Evolutionary conservation across 1,140 invertebrate genomes (phyloP).

Genomic region (Zaprionus taronus): DNA sequence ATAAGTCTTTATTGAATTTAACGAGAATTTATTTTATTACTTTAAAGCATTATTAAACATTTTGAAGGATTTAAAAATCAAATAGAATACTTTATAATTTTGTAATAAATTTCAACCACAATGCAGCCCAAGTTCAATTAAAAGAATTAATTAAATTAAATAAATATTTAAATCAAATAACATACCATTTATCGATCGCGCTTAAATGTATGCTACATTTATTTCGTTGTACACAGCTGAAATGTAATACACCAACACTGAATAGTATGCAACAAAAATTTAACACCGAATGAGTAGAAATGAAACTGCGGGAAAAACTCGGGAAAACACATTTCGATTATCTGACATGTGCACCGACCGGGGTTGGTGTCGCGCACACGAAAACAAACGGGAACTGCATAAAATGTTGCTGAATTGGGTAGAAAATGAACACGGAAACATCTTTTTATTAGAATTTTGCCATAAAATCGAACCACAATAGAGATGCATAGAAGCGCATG

Average conservation of each 20-base stretch:
- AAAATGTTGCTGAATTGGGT: constrained; percentile 27
- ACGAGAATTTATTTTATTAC: too few species aligned
- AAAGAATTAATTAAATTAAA: too few species aligned
- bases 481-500: constrained; percentile 25
- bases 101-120: not conserved
- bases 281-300: not conserved
- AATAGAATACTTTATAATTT: too few species aligned
- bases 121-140: not conserved
- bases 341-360: constrained; percentile 5
- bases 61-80: too few species aligned
- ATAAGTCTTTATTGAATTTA: not conserved
- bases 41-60: too few species aligned
- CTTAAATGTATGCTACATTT: not conserved
- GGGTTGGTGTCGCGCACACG: not conserved
- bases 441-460: constrained; percentile 38
- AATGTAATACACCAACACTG: not conserved
- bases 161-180: not conserved
- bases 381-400: constrained; percentile 24
- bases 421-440: constrained; percentile 35
- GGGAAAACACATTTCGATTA: constrained; percentile 7
- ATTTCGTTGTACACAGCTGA: not conserved
- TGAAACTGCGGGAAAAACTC: not conserved
- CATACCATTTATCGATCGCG: not conserved
- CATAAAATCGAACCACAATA: constrained; percentile 51
- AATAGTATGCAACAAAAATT: not conserved